Evolutionary conservation across 2,888 invertebrate genomes (phyloP).

Genomic region (Brenthis ino): DNA sequence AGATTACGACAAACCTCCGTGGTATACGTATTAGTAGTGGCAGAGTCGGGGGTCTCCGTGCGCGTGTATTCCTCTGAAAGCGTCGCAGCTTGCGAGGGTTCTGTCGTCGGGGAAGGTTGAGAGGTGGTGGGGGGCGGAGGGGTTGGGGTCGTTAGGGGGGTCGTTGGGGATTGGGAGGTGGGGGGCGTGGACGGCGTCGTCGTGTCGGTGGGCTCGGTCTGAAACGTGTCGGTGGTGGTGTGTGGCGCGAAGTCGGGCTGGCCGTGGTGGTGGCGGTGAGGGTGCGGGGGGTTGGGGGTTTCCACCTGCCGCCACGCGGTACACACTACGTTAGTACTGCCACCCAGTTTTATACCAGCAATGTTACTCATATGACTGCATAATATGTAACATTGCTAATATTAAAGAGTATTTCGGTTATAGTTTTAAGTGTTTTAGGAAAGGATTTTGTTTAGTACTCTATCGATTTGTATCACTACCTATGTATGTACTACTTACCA

Average conservation of each 20-base stretch:
- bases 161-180: slow-evolving; percentile 43
- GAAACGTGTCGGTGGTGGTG: slow-evolving; percentile 76
- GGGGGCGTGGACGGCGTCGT: slow-evolving; percentile 49
- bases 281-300: slow-evolving; percentile 57
- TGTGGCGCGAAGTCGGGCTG: slow-evolving; percentile 61
- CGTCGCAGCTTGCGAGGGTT: slow-evolving; percentile 44
- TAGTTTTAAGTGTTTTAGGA: background rate
- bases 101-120: slow-evolving; percentile 38
- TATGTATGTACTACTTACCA: background rate
- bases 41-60: slow-evolving; percentile 62
- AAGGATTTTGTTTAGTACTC: slow-evolving; percentile 13
- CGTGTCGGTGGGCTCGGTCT: slow-evolving; percentile 66
- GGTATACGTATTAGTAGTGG: slow-evolving; percentile 72
- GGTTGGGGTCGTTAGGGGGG: slow-evolving; percentile 45
- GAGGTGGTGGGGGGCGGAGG: slow-evolving; percentile 45
- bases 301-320: slow-evolving; percentile 68
- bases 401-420: slow-evolving; percentile 1
- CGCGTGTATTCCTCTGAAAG: slow-evolving; percentile 56
- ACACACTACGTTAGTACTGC: slow-evolving; percentile 76
- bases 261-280: slow-evolving; percentile 77
- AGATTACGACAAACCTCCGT: slow-evolving; percentile 78
- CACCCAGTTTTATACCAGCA: slow-evolving; percentile 48
- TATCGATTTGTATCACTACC: background rate
- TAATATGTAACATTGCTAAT: slow-evolving; percentile 34
- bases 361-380: slow-evolving; percentile 25